Evolutionary conservation across 2,113 vertebrate genomes (phyloP), one percentile per base, ranked within the genome.

Genomic region (Gorilla gorilla): DNA sequence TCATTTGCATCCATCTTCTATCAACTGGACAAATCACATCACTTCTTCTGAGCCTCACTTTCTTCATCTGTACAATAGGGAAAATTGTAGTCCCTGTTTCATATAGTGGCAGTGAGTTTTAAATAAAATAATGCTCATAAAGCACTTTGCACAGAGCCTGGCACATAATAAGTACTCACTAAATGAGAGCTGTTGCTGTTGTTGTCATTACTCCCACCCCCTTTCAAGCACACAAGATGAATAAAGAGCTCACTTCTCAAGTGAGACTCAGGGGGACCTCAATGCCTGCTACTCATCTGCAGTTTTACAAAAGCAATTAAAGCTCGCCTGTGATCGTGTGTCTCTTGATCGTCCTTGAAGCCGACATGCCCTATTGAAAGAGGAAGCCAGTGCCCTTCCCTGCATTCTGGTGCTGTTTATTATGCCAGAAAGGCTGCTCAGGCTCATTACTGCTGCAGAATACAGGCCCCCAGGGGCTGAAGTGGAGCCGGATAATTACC

Each of bases 391-490:
- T 96, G 96, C 98, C 97, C 97, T 98, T 96, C 98, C 64, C 80
- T 82, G 90, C 79, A 61, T 95, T 89, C 97, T 38, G 0, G 9
- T 17, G 93, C 98, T 98, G 97, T 95, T 98, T 98, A 96, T 96
- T 98, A 98, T 98, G 98, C 98, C 97, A 82, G 98, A 85, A 84
- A 94, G 98, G 96, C 97, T 79, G 89, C 98, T 98, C 84, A 85
- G 98, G 92, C 98, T 98, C 99, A 98, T 99, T 98, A 98, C 97
- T 32, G 96, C 83, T 94, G 98, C 96, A 43, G 98, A 98, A 98
- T 97, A 98, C 75, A 95, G 98, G 98, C 98, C 98, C 98, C 98
- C 96, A 95, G 98, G 98, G 98, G 98, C 97, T 97, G 97, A 96
- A 38, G 78, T 43, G 59, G 94, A 97, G 97, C 98, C 45, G 92